These are phyloP conservation scores for Sepiola atlantica DNA, from an alignment of 2,888 invertebrate genomes.

Conservation along the genomic window DNA sequence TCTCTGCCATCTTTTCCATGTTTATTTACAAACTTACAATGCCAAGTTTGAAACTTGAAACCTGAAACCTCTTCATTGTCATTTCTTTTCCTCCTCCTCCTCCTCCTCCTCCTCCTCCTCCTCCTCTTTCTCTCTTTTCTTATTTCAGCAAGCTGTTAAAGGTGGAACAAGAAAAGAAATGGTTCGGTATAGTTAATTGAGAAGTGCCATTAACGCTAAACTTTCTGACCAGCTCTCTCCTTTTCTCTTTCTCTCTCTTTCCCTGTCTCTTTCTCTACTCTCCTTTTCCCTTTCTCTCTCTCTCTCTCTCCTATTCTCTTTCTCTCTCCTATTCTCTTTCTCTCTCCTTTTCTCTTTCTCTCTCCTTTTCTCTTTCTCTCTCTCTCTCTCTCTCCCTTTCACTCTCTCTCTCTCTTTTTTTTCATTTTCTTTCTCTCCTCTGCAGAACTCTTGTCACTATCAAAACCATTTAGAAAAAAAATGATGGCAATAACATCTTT, in stretches of 20 bases:
- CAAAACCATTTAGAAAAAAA: background rate
- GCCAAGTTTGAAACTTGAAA: background rate
- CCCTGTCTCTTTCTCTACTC: background rate
- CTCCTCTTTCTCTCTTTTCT: background rate
- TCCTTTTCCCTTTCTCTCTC: background rate
- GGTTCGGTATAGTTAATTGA: background rate
- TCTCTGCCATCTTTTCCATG: constrained; percentile 32
- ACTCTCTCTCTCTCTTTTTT: background rate
- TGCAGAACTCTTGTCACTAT: background rate
- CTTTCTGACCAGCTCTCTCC: background rate
- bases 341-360: background rate
- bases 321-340: no score
- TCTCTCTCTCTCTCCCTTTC: background rate
- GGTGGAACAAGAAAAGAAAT: background rate
- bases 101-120: background rate
- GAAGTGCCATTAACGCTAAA: background rate
- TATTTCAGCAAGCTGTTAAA: background rate
- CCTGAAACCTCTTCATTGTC: constrained; percentile 2
- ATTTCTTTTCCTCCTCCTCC: background rate
- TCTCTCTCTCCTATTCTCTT: background rate
- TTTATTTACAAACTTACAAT: constrained; percentile 14
- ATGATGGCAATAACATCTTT: background rate
- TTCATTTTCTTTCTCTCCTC: background rate
- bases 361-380: background rate
- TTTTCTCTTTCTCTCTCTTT: background rate